Conservation (phyloP, 92 coral and sea anemone genomes). For the Meandrina meandrites region DNA sequence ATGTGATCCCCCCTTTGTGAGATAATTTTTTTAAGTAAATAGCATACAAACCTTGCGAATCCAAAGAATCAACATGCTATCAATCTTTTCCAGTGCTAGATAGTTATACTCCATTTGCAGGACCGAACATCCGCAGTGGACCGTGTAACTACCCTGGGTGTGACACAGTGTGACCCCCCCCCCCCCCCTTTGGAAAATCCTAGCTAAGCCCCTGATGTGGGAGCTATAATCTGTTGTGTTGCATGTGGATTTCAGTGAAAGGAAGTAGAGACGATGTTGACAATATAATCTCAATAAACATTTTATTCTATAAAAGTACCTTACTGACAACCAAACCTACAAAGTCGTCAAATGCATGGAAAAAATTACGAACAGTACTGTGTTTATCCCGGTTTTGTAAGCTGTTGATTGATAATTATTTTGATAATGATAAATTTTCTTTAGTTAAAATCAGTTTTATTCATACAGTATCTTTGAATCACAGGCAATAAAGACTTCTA, state of each 20-base stretch:
- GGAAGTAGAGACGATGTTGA: neutral
- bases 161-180: too few relatives aligned
- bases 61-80: too few relatives aligned
- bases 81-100: too few relatives aligned
- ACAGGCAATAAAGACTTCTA: neutral
- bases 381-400: neutral
- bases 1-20: too few relatives aligned
- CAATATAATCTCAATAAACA: neutral
- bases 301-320: neutral
- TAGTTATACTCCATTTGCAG: too few relatives aligned
- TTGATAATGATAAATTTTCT: neutral
- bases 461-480: conserved; percentile 15
- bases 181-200: too few relatives aligned
- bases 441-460: neutral
- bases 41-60: too few relatives aligned
- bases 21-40: too few relatives aligned
- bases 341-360: neutral
- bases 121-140: too few relatives aligned
- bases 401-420: conserved; percentile 1
- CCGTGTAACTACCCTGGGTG: too few relatives aligned
- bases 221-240: too few relatives aligned
- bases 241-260: neutral
- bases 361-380: neutral
- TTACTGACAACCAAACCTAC: neutral
- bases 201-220: too few relatives aligned